Conservation (phyloP, 1,140 invertebrate genomes). For the Panulirus ornatus region DNA sequence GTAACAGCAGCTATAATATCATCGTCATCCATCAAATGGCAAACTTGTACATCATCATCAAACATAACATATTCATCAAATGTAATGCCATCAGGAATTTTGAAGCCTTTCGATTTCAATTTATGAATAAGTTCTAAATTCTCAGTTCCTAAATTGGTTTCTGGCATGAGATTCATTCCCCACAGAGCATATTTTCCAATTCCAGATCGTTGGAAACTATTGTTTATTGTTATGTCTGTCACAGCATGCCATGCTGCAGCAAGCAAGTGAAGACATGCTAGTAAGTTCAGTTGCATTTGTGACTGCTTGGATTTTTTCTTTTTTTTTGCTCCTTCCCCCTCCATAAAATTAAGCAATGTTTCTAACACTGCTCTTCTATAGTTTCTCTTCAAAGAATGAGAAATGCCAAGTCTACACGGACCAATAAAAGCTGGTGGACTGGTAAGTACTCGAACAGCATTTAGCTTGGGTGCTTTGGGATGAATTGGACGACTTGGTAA, state of each 20-base stretch:
- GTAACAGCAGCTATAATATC: conserved; percentile 71
- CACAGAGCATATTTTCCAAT: conserved; percentile 73
- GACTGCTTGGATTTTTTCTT: conserved; percentile 47
- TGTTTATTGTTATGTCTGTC: conserved; percentile 65
- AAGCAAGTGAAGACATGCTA: conserved; percentile 67
- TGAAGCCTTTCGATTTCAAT: conserved; percentile 70
- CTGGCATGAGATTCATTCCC: conserved; percentile 67
- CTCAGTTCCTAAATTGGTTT: conserved; percentile 70
- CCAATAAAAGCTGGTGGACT: conserved; percentile 68
- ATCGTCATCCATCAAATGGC: conserved; percentile 74
- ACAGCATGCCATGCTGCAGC: conserved; percentile 73
- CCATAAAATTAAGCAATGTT: conserved; percentile 58
- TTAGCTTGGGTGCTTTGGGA: conserved; percentile 69
- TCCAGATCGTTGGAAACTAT: conserved; percentile 70
- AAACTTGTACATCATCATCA: conserved; percentile 73
- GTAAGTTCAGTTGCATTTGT: conserved; percentile 59
- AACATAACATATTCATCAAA: conserved; percentile 75
- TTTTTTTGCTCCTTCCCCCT: conserved; percentile 59
- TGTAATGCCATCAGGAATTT: conserved; percentile 68
- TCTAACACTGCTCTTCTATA: conserved; percentile 70
- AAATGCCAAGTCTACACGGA: conserved; percentile 69
- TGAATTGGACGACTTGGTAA: conserved; percentile 65
- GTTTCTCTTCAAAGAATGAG: conserved; percentile 70
- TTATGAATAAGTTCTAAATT: conserved; percentile 73
- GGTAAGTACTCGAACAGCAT: conserved; percentile 64